Base-by-base conservation (phyloP, 2,797 vertebrate species). In the Enteromius trimaculatus region DNA sequence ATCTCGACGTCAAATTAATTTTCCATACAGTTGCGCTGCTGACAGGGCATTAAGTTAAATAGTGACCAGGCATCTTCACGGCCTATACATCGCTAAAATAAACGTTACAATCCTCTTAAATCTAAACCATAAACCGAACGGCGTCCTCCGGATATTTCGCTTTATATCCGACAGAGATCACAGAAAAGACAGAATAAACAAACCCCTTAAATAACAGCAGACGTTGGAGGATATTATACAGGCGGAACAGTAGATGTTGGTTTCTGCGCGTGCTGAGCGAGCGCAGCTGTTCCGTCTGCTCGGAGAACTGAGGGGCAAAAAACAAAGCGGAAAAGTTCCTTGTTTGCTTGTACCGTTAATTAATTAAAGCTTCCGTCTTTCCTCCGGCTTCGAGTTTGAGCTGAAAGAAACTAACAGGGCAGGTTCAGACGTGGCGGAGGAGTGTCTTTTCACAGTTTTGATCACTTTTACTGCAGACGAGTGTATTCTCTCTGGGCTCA, bases 341-440 rank as follows among this genome's bases (percentile, higher is more conserved):
- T 86, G 77, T 74, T 86, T 17, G 7, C n/a, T 49, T 89, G 91
- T 90, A 92, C 92, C 90, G 87, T 92, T 49, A 79, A 86, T 89
- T 79, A 29, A 79, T 81, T 84, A 82, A 86, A 39, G 79, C 80
- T 69, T 78, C 66, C 77, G 62, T 86, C 0, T 55, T 17, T 86
- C 79, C 83, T 85, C 58, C 64, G 66, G 71, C 14, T 86, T 78
- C 17, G 66, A n/a, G 2, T 84, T 64, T 47, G 47, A 71, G 64
- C 64, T 71, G 37, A 64, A 47, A 66, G 26, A 23, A 83, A 66
- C 47, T 55, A 0, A 78, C 58, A 83, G n/a, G 13, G 42, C 26
- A 69, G 0, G 70, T 84, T 89, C 87, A 82, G 87, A 91, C 90
- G 90, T 88, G 89, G 91, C 90, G 90, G 66, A 85, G 85, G 81